A percentile compares a stretch with the other conserved stretches of the same genome.
Evolutionary conservation across 2,113 vertebrate genomes (phyloP).

Genomic region (Trichechus manatus): DNA sequence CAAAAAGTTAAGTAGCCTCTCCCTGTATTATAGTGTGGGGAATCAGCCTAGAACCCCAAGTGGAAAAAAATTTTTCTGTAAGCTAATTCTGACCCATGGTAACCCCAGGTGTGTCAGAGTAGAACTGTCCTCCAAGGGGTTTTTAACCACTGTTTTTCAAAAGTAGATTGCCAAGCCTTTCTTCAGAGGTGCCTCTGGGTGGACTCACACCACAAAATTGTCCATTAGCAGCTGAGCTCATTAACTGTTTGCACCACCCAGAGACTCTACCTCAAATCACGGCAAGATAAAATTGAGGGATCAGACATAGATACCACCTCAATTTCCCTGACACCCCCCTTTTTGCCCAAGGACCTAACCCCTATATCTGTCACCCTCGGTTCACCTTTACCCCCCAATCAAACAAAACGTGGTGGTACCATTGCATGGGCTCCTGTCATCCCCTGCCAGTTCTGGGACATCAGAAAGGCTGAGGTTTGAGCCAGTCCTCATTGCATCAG

Average conservation of each 20-base stretch:
- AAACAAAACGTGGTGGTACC: not conserved
- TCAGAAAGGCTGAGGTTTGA: not conserved
- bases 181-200: too few species aligned
- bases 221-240: too few species aligned
- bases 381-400: too few species aligned
- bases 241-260: too few species aligned
- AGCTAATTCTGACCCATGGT: too few species aligned
- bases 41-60: not conserved
- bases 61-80: too few species aligned
- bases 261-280: not conserved
- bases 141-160: too few species aligned
- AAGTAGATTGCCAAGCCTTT: too few species aligned
- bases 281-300: not conserved
- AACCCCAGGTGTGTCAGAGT: too few species aligned
- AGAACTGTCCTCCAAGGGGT: too few species aligned
- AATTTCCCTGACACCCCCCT: not conserved
- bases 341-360: not conserved
- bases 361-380: not conserved
- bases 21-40: not conserved
- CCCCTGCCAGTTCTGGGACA: not conserved
- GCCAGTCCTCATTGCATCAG: too few species aligned
- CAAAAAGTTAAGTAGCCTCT: not conserved
- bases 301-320: not conserved
- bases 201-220: too few species aligned
- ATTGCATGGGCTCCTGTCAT: rapidly evolving